These are phyloP conservation scores for Steinernema scapterisci DNA, from an alignment of 2,888 invertebrate genomes.

Conservation along the genomic window DNA sequence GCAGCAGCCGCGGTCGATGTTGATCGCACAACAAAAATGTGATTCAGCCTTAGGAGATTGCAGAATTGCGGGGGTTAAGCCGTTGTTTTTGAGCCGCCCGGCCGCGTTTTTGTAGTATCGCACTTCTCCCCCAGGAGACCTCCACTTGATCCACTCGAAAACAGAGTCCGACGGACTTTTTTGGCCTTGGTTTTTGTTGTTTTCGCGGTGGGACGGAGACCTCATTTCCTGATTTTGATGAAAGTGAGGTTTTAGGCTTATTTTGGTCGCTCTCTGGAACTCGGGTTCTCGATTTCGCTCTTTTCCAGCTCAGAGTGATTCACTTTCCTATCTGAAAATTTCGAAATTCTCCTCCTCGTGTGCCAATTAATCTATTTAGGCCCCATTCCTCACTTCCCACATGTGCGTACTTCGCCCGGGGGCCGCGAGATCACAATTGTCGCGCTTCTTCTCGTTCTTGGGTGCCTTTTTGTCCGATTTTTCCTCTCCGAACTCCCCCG, in stretches of 20 bases:
- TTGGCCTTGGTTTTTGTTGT: constrained; percentile 10
- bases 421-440: not conserved
- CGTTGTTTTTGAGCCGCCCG: not conserved
- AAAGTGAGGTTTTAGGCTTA: no score
- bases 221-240: no score
- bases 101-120: constrained; percentile 25
- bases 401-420: no score
- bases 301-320: no score
- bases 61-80: constrained; percentile 1
- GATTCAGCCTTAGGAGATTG: not conserved
- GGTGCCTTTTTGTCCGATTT: not conserved
- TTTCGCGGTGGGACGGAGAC: no score
- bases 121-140: not conserved
- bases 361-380: not conserved
- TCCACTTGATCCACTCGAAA: no score
- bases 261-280: no score
- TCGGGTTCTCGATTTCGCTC: no score
- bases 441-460: not conserved
- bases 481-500: not conserved
- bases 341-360: not conserved
- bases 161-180: not conserved
- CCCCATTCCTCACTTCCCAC: not conserved
- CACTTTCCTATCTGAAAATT: no score
- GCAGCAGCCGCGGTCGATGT: no score
- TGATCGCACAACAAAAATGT: not conserved